phyloP scores from a whole-genome alignment of 2,113 vertebrate genomes.

The Pseudonaja textilis region DNA sequence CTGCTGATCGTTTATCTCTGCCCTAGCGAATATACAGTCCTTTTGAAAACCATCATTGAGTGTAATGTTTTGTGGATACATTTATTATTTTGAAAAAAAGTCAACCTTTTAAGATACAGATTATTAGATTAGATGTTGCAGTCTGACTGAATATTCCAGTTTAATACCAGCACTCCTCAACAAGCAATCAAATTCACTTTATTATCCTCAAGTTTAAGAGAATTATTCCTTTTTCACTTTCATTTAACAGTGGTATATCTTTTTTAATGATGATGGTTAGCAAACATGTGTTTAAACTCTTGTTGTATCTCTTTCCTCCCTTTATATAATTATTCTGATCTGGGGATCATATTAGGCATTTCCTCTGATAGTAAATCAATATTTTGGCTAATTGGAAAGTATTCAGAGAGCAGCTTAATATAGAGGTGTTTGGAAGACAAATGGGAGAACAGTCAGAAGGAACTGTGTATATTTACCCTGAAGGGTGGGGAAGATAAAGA shows the following conservation, averaged over 20 bases:
- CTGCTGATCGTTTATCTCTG: neutral
- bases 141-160: neutral
- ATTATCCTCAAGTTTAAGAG: neutral
- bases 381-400: slow-evolving; percentile 6
- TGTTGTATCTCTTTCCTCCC: neutral
- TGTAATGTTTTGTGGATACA: neutral
- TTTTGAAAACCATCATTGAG: neutral
- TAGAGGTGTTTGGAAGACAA: neutral
- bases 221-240: neutral
- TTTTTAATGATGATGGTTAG: neutral
- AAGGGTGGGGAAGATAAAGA: neutral
- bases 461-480: neutral
- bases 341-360: neutral
- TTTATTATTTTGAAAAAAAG: neutral
- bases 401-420: slow-evolving; percentile 4
- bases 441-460: neutral
- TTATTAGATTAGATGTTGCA: neutral
- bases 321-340: neutral
- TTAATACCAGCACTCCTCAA: neutral
- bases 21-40: neutral
- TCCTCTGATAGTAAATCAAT: neutral
- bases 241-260: neutral
- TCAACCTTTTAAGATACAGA: neutral
- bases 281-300: neutral
- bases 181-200: neutral